These are phyloP conservation scores for Crambe crambe DNA, from an alignment of 37 sponge, comb jelly and placozoan genomes.

Conservation along the genomic window DNA sequence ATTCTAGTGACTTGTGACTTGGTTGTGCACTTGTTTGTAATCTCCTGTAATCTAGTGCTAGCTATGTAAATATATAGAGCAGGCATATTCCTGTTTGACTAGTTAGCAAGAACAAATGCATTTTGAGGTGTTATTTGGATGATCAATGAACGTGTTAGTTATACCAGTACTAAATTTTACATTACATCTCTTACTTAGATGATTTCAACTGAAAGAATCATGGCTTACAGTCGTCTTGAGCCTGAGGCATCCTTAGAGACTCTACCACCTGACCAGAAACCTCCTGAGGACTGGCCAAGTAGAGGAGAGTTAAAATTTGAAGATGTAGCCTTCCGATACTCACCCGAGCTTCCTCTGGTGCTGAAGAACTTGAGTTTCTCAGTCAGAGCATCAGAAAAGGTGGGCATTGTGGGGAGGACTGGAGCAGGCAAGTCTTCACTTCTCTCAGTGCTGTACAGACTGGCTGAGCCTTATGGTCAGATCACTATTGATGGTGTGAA, in stretches of 20 bases:
- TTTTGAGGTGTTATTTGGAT: too few relatives aligned
- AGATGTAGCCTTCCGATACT: conserved; percentile 59
- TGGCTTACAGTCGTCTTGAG: conserved; percentile 58
- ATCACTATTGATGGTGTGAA: conserved; percentile 82
- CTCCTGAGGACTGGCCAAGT: conserved; percentile 71
- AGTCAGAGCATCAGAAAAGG: conserved; percentile 72
- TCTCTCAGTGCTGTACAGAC: conserved; percentile 76
- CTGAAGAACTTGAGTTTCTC: conserved; percentile 59
- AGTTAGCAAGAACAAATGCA: too few relatives aligned
- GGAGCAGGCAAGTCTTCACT: conserved; percentile 97
- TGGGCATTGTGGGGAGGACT: conserved; percentile 94
- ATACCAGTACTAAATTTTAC: too few relatives aligned
- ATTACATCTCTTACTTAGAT: too few relatives aligned
- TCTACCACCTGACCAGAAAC: conserved; percentile 28
- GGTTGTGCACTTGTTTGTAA: too few relatives aligned
- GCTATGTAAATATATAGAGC: too few relatives aligned
- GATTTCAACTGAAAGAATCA: conserved; percentile 82
- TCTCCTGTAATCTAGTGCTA: too few relatives aligned
- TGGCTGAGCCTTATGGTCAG: conserved; percentile 82
- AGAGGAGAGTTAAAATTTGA: conserved; percentile 48
- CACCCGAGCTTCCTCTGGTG: conserved; percentile 45
- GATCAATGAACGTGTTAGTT: too few relatives aligned
- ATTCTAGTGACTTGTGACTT: background rate
- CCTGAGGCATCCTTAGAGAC: conserved; percentile 70
- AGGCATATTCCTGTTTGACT: too few relatives aligned